These are phyloP conservation scores for Spodoptera littoralis DNA, from an alignment of 2,888 invertebrate genomes.

Conservation along the genomic window DNA sequence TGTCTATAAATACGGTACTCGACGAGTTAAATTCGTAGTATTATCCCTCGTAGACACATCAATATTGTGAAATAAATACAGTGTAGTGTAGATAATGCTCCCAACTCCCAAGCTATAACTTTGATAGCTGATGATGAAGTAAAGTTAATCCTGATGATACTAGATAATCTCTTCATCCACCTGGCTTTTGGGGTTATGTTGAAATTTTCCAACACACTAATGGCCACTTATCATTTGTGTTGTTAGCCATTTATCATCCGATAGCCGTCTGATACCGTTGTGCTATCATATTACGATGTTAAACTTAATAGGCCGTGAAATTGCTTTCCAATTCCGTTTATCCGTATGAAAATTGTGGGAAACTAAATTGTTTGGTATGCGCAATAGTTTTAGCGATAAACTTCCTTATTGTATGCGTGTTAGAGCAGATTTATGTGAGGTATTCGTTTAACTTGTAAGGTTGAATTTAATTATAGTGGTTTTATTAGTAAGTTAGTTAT, in stretches of 20 bases:
- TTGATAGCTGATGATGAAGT: not conserved
- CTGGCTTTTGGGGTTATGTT: constrained; percentile 40
- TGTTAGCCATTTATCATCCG: constrained; percentile 52
- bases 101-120: too few relatives aligned
- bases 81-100: too few relatives aligned
- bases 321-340: constrained; percentile 9
- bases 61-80: too few relatives aligned
- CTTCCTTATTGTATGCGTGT: too few relatives aligned
- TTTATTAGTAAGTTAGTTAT: too few relatives aligned
- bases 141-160: constrained; percentile 23
- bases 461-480: too few relatives aligned
- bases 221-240: constrained; percentile 51
- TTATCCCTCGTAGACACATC: too few relatives aligned
- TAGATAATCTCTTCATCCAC: constrained; percentile 42
- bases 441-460: too few relatives aligned
- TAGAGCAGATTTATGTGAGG: too few relatives aligned
- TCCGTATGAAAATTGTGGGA: not conserved
- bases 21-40: too few relatives aligned
- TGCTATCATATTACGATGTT: constrained; percentile 51
- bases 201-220: constrained; percentile 53
- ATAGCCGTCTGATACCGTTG: constrained; percentile 47
- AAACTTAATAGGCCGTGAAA: constrained; percentile 56
- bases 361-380: not conserved
- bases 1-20: too few relatives aligned
- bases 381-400: not conserved